Conservation (phyloP, 2,797 vertebrate species). For the Spizella passerina region DNA sequence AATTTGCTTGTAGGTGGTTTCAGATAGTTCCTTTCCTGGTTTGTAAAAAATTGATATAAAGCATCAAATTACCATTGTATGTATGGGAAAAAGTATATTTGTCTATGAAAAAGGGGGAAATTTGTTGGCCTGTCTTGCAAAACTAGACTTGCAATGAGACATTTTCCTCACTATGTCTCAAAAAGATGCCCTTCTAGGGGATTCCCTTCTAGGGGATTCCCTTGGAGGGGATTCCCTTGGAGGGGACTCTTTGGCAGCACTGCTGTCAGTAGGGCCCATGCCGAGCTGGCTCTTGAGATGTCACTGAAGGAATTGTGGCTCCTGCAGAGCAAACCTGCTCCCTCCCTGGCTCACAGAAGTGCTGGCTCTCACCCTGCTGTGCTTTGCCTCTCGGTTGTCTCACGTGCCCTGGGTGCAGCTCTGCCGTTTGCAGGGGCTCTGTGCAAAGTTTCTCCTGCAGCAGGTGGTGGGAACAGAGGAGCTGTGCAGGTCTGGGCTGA, state of each 20-base stretch:
- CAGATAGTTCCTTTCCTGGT: neutral
- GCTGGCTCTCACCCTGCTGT: neutral
- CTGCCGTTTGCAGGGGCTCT: neutral
- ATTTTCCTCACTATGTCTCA: rapidly evolving
- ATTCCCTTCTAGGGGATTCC: neutral
- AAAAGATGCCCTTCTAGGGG: neutral
- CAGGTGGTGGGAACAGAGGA: neutral
- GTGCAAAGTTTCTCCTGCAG: neutral
- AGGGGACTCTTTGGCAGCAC: neutral
- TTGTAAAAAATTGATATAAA: neutral
- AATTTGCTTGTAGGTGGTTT: neutral
- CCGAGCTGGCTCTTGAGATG: rapidly evolving
- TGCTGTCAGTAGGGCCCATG: neutral
- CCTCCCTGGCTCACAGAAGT: neutral
- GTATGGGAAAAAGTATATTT: neutral
- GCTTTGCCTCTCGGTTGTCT: neutral
- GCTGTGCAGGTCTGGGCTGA: neutral
- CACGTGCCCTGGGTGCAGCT: rapidly evolving
- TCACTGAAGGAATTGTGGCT: neutral
- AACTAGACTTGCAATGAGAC: neutral
- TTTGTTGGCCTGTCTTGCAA: neutral
- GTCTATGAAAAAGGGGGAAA: neutral
- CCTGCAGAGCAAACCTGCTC: neutral
- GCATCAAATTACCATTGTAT: neutral
- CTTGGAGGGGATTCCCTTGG: rapidly evolving